Conservation (phyloP, 2,113 vertebrate species). For the Callipepla squamata region DNA sequence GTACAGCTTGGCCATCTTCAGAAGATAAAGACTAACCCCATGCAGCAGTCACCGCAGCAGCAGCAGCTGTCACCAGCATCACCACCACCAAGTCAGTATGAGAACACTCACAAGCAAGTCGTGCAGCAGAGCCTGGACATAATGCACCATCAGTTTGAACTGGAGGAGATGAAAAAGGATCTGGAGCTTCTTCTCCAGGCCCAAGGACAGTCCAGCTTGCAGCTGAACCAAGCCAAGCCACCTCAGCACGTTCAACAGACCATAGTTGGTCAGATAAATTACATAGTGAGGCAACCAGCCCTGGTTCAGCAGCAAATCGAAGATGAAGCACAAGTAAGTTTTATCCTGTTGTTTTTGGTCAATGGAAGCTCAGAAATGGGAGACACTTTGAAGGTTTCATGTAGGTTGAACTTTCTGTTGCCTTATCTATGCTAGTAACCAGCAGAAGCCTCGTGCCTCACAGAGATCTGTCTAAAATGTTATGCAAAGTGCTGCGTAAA, state of each 20-base stretch:
- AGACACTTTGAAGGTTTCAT: not conserved
- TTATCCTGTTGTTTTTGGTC: not conserved
- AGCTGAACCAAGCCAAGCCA: constrained; percentile 79
- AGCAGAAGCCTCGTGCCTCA: not conserved
- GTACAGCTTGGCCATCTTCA: constrained; percentile 76
- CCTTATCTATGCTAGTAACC: not conserved
- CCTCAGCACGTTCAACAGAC: constrained; percentile 79
- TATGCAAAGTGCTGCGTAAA: not conserved
- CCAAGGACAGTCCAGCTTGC: constrained; percentile 78
- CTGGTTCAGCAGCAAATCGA: constrained; percentile 74
- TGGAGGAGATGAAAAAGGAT: constrained; percentile 84
- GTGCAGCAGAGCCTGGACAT: constrained; percentile 79
- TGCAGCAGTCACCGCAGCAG: constrained; percentile 54
- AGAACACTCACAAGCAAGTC: constrained; percentile 70
- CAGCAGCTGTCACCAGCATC: not conserved
- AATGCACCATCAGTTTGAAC: constrained; percentile 80
- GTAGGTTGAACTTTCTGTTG: not conserved
- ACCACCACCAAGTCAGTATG: not conserved
- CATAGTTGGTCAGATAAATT: constrained; percentile 82
- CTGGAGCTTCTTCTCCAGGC: constrained; percentile 82
- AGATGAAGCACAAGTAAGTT: constrained; percentile 74
- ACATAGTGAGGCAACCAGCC: constrained; percentile 81
- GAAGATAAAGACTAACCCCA: constrained; percentile 67
- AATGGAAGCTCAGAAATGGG: not conserved
- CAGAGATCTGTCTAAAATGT: not conserved